Evolutionary conservation across 92 coral and sea anemone species (phyloP), one percentile per base, ranked within the genome.

Genomic region (Umimayanthus chanpuru): DNA sequence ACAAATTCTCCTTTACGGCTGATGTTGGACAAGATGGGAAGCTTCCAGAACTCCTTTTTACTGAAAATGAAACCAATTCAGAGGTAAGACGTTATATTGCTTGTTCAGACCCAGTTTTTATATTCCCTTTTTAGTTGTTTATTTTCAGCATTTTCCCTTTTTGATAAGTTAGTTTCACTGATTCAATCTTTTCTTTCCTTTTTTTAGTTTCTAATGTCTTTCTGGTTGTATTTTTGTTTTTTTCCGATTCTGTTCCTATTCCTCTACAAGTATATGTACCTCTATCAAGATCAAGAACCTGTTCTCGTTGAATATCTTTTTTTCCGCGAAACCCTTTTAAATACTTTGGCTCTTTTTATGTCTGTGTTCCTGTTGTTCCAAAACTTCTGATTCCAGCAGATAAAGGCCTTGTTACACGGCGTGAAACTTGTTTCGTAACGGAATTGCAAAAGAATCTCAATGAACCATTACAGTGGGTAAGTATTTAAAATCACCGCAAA

Each of bases 11-110:
- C 38, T 97, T 92, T 92, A 84, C 81, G 40, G 93, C 91, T 82
- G 99, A 95, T 85, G 96, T 93, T 55, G 93, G 94, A 70, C 96
- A 96, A 76, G 89, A 94, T 72, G 95, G 92, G 2, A 86, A 92
- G 61, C 85, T 80, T 18, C 94, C 96, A 56, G 90, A 87, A 39
- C 87, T 97, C 88, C 94, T 97, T 40, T 97, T 92, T 85, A 97
- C 99, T 53, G 99, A 97, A 82, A 97, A 97, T 88, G 99, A 95
- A 81, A 97, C 98, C 61, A 97, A 97, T 87, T 88, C 94, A 3
- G 77, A 88, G 94, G 99, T 96, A 88, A 20, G 80, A 30, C 14
- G 0, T 58, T 1, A 65, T 4, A 23, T 36, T 9, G 58, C 18
- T 53, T 83, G 7, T 39, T 61, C 21, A 61, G 9, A 61, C n/a